Percentiles rank a stretch among this genome's conserved stretches.
phyloP scores from a whole-genome alignment of 2,888 invertebrate species.

The Aplocera efformata region DNA sequence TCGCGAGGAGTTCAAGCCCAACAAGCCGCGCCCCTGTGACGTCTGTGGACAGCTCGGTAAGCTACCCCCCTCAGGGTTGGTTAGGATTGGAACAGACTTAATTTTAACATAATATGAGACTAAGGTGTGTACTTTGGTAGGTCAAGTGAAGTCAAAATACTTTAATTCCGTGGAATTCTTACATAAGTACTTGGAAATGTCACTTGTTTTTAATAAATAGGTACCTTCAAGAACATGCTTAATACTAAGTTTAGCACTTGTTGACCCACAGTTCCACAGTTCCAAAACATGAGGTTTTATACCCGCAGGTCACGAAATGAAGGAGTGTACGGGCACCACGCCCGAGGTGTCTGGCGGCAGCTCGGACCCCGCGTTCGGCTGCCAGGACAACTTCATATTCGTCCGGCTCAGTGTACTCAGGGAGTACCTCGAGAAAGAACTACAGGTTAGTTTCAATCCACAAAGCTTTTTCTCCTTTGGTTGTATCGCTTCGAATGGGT shows the following conservation, averaged over 20 bases:
- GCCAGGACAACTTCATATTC: slow-evolving; percentile 94
- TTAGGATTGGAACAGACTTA: not conserved
- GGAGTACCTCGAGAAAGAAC: slow-evolving; percentile 95
- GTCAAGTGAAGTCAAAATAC: no score
- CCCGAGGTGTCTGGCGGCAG: slow-evolving; percentile 81
- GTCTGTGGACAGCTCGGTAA: slow-evolving; percentile 91
- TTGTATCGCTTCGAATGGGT: not conserved
- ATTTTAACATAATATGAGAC: no score
- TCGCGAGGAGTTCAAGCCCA: slow-evolving; percentile 98
- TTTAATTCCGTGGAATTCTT: no score
- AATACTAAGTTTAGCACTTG: no score
- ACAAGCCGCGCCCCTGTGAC: slow-evolving; percentile 97
- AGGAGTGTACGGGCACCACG: slow-evolving; percentile 91
- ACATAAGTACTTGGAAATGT: no score
- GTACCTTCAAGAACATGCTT: no score
- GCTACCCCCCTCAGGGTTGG: slow-evolving; percentile 12
- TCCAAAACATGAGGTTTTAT: no score
- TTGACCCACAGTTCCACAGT: no score
- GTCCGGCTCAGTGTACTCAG: slow-evolving; percentile 95
- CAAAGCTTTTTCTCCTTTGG: not conserved
- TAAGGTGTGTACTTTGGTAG: no score
- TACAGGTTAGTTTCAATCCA: slow-evolving; percentile 53
- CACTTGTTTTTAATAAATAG: no score
- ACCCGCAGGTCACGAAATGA: slow-evolving; percentile 94
- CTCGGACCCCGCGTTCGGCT: slow-evolving; percentile 82